Evolutionary conservation across 1,140 invertebrate genomes (phyloP), one percentile per base, ranked within the genome.

Genomic region (Dolichoris vasculosae): DNA sequence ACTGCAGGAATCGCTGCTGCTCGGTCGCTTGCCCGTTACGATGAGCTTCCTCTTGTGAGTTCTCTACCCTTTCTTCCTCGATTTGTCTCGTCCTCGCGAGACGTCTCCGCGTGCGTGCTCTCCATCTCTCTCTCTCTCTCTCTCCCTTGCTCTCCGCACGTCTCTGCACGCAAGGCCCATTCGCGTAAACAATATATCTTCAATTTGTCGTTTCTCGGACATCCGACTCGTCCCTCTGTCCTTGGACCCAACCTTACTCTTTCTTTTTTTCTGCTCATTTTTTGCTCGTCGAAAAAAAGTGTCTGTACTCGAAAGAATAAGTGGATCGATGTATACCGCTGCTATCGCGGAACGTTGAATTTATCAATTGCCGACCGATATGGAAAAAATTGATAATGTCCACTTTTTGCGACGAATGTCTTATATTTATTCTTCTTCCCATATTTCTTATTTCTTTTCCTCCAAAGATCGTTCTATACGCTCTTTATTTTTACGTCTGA

Each of bases 41-140:
- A 86, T 86, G 85, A 86, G 85, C 85, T 86, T 86, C 75, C 80
- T 86, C 55, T 86, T 86, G 85, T 86, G 64, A 86, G 85, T 86
- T 20, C 43, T 48, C 26, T 0, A 30, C 40, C 30, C 1, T 59
- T 35, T 78, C 13, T 79, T 26, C 15, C 26, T 35, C 11, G 3
- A 11, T 4, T 67, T 32, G 3, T 35, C 32, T 38, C 2, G 2
- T 77, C 15, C 38, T 6, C 69, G 15, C 11, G 6, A 20, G 55
- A 59, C 23, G 20, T 59, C 23, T 59, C 23, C 15, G 51, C 9
- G 9, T 9, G 55, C 48, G 48, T n/a, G n/a, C n/a, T 15, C n/a
- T n/a, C n/a, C n/a, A n/a, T n/a, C n/a, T n/a, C n/a, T n/a, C n/a
- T n/a, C n/a, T n/a, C n/a, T n/a, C n/a, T n/a, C n/a, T n/a, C 20